Evolutionary conservation across 2,888 invertebrate species (phyloP), one percentile per base, ranked within the genome.

Genomic region (Drosophila greeni): DNA sequence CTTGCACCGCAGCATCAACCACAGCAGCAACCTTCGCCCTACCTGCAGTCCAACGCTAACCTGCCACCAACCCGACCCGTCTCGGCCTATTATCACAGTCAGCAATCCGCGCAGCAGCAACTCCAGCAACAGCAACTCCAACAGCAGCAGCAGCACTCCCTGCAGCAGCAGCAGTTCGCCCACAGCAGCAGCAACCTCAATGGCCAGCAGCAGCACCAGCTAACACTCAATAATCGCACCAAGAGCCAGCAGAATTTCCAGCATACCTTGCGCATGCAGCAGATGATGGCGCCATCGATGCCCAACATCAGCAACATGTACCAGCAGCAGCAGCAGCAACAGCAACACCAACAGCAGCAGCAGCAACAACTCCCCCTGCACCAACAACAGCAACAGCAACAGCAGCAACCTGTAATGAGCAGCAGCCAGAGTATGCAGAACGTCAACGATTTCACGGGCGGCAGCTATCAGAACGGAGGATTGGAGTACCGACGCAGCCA

Each of bases 391-490:
- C 66, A 52, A 29, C 70, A 73, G 49, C 67, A 58, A n/a, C n/a
- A 20, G 20, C 20, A 20, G 20, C 48, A 53, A 48, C 66, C 78
- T 1, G 82, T 88, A 70, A 86, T 88, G 73, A 86, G 86, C 12
- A 82, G 86, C 24, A 89, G 89, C 69, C 89, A 89, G 65, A 89
- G 89, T 43, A 88, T 89, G 88, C 89, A 89, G 69, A 89, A 89
- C 82, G 87, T 89, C 0, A 88, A 87, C 79, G 79, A 85, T 9
- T 78, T 70, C 59, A 33, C 68, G 34, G 60, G 74, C 7, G 84
- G 73, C 4, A 31, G 31, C 65, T 82, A 74, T 70, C 84, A 84
- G 34, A 85, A 85, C 26, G 84, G 85, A 5, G 72, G 58, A 7
- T 45, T 76, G 23, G 79, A 79, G 48, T 84, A 76, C 51, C 74